These are phyloP conservation scores for Agrilus cyanescens DNA, from an alignment of 2,888 invertebrate species.

Conservation along the genomic window DNA sequence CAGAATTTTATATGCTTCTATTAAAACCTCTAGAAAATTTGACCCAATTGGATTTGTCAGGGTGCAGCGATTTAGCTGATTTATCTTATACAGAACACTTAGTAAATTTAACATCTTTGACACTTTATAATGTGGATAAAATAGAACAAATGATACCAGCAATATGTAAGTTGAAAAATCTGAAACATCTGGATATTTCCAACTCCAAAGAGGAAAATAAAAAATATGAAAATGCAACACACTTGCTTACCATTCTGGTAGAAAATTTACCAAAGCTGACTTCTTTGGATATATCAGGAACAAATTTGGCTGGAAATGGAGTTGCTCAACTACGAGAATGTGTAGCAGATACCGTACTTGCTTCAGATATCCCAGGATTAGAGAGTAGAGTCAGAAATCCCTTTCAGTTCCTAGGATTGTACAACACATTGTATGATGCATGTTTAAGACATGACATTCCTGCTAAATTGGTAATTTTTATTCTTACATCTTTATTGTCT, in stretches of 20 bases:
- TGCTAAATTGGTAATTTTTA: constrained; percentile 57
- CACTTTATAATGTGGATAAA: constrained; percentile 69
- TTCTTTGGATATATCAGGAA: constrained; percentile 89
- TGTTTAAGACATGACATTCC: constrained; percentile 86
- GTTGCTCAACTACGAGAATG: constrained; percentile 45
- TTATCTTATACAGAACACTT: constrained; percentile 56
- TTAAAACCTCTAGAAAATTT: constrained; percentile 48
- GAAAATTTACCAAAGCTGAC: constrained; percentile 60
- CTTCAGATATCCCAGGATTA: constrained; percentile 82
- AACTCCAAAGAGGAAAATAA: constrained; percentile 57
- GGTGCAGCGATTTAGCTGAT: constrained; percentile 49
- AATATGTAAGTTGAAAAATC: constrained; percentile 44
- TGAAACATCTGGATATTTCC: constrained; percentile 75
- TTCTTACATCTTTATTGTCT: too few relatives aligned
- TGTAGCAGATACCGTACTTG: constrained; percentile 31
- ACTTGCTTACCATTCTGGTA: constrained; percentile 58
- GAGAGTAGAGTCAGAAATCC: constrained; percentile 62
- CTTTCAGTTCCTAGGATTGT: constrained; percentile 82
- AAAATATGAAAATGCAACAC: constrained; percentile 63
- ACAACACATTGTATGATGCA: constrained; percentile 80
- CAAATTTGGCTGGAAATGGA: constrained; percentile 84
- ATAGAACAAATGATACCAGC: constrained; percentile 49
- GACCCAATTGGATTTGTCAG: constrained; percentile 60
- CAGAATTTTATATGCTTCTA: constrained; percentile 41
- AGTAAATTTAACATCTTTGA: constrained; percentile 57